These are phyloP conservation scores for Ormyrus labotus DNA, from an alignment of 2,888 invertebrate species.

Conservation along the genomic window DNA sequence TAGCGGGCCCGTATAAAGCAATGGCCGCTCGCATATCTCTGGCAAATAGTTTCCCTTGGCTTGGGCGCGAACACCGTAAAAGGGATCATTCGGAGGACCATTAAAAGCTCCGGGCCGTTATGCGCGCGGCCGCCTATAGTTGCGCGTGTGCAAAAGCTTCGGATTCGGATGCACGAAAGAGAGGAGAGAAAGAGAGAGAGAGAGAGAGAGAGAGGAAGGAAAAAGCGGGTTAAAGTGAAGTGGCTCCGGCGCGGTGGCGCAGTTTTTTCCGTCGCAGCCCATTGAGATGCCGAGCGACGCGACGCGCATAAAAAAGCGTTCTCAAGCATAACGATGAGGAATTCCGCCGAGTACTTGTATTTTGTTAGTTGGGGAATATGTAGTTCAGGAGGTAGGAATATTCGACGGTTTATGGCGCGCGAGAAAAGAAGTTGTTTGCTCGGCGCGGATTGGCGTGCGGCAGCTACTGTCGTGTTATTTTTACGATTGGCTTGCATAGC, in stretches of 20 bases:
- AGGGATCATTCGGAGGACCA: constrained; percentile 41
- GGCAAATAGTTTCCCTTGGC: constrained; percentile 22
- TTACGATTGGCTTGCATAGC: too few relatives aligned
- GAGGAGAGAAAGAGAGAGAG: not conserved
- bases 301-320: too few relatives aligned
- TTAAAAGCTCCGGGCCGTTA: constrained; percentile 35
- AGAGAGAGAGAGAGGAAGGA: not conserved
- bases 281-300: not conserved
- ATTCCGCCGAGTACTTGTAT: too few relatives aligned
- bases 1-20: constrained; percentile 1
- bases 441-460: too few relatives aligned
- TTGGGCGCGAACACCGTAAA: constrained; percentile 18
- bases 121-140: not conserved
- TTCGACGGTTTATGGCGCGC: too few relatives aligned
- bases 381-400: too few relatives aligned
- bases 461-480: too few relatives aligned
- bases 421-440: too few relatives aligned
- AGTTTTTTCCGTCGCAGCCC: not conserved
- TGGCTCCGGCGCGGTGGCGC: not conserved
- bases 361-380: too few relatives aligned
- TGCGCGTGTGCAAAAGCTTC: constrained; percentile 14
- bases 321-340: too few relatives aligned
- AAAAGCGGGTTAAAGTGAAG: constrained; percentile 3
- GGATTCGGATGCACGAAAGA: constrained; percentile 4
- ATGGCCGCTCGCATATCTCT: constrained; percentile 33